Evolutionary conservation across 2,888 invertebrate species (phyloP).

Genomic region (Sarcophaga caerulescens): DNA sequence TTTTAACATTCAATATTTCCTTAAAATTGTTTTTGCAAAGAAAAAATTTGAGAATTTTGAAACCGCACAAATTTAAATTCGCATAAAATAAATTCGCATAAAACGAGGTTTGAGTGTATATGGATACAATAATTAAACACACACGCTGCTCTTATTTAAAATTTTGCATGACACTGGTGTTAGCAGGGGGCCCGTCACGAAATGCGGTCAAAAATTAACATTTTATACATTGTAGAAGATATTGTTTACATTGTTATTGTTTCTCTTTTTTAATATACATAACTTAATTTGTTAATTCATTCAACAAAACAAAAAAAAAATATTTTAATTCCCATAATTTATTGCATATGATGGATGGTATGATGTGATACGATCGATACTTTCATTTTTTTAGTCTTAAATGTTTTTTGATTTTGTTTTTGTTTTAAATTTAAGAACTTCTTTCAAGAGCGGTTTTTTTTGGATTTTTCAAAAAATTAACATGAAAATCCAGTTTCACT

Average conservation of each 20-base stretch:
- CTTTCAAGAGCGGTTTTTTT: background rate
- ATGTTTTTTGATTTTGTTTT: slow-evolving; percentile 26
- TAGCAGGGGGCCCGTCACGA: slow-evolving; percentile 42
- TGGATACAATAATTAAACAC: too few species aligned
- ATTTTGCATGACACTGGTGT: too few species aligned
- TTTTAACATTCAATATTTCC: too few species aligned
- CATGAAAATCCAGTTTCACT: slow-evolving; percentile 58
- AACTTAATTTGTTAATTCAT: slow-evolving; percentile 28
- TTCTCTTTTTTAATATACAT: background rate
- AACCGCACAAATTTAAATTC: too few species aligned
- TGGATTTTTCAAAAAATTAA: slow-evolving; percentile 28
- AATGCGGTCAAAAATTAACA: slow-evolving; percentile 40
- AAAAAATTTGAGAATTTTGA: too few species aligned
- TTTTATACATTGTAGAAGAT: slow-evolving; percentile 7
- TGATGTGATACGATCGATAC: too few species aligned
- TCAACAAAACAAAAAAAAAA: slow-evolving; percentile 17
- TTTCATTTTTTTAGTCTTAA: slow-evolving; percentile 21
- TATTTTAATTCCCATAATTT: slow-evolving; percentile 21
- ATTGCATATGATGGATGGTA: background rate
- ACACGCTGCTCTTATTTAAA: too few species aligned
- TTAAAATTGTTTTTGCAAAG: too few species aligned
- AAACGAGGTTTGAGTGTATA: too few species aligned
- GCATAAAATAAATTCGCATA: too few species aligned
- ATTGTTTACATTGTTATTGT: background rate
- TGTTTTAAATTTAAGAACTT: slow-evolving; percentile 1